Conservation (phyloP, 2,113 vertebrate genomes). For the Muntiacus reevesi region DNA sequence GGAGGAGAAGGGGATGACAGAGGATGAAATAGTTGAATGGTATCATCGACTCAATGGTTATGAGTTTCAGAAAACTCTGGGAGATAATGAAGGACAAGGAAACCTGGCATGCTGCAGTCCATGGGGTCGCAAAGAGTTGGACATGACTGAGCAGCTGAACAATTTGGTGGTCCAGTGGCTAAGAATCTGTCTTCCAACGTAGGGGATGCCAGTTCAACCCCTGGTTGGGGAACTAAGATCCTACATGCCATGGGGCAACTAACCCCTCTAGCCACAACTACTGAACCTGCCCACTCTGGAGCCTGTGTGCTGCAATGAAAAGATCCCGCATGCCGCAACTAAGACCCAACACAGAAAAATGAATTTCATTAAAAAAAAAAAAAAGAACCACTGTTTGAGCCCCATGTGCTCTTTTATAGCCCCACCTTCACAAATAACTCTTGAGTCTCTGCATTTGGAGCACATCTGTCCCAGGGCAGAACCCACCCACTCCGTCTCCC, state of each 20-base stretch:
- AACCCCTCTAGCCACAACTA: neutral
- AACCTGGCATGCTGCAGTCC: neutral
- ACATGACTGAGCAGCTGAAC: neutral
- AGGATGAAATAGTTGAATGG: neutral
- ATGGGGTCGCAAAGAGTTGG: neutral
- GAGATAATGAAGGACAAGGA: neutral
- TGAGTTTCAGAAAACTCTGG: neutral
- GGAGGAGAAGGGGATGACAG: neutral
- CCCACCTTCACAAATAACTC: neutral
- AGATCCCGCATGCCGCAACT: neutral
- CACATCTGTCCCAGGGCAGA: fast-evolving
- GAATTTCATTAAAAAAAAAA: neutral
- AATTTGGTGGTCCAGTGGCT: neutral
- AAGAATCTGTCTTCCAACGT: neutral
- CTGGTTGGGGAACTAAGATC: neutral
- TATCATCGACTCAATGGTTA: neutral
- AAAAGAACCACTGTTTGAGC: fast-evolving
- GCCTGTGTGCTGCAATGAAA: neutral
- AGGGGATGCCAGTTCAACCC: neutral
- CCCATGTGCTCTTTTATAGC: fast-evolving
- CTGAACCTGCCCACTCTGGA: neutral
- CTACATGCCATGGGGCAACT: neutral
- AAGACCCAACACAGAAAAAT: neutral
- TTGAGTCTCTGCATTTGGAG: neutral
- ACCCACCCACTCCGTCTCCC: neutral